Evolutionary conservation across 23 tunicate genomes (phyloP).

Genomic region (Clavelina lepadiformis): DNA sequence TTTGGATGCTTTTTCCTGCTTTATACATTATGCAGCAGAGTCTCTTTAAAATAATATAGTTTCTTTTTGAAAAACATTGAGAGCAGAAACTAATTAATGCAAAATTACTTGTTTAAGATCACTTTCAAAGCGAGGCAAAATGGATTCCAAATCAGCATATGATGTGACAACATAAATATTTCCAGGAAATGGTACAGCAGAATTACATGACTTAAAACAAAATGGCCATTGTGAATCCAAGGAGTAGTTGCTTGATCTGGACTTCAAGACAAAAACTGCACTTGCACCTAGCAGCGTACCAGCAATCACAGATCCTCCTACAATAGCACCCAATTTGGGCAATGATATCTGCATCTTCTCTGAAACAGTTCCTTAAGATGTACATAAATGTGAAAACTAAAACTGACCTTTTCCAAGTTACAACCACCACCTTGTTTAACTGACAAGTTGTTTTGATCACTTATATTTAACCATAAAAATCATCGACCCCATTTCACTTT

Average conservation of each 20-base stretch:
- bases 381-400: too few species aligned
- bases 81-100: too few species aligned
- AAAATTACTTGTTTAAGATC: constrained; percentile 1
- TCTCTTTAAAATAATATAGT: too few species aligned
- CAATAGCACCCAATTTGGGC: background rate
- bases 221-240: background rate
- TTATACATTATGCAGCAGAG: too few species aligned
- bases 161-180: background rate
- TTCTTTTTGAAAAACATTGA: too few species aligned
- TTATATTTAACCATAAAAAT: too few species aligned
- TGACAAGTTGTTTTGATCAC: too few species aligned
- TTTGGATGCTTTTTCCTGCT: too few species aligned
- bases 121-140: background rate
- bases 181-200: background rate
- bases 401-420: too few species aligned
- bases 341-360: background rate
- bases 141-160: background rate
- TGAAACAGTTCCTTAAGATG: too few species aligned
- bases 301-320: background rate
- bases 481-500: too few species aligned
- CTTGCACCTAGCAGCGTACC: constrained; percentile 1
- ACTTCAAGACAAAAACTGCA: background rate
- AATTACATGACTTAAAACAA: background rate
- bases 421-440: too few species aligned
- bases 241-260: background rate